Evolutionary conservation across 2,888 invertebrate genomes (phyloP), one percentile per base, ranked within the genome.

Genomic region (Agonopterix arenella): DNA sequence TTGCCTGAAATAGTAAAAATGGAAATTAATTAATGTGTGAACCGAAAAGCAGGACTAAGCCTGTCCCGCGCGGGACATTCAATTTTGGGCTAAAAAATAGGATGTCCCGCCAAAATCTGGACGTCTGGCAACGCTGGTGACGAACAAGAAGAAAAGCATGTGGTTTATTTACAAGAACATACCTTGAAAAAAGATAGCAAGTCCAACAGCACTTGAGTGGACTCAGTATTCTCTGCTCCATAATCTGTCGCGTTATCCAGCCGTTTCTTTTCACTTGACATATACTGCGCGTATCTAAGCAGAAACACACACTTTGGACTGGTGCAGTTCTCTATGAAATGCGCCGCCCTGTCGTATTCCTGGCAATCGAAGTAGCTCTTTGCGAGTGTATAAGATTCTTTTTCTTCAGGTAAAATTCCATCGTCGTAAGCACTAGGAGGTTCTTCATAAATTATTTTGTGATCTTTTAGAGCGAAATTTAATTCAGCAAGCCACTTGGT

Each of bases 401-500:
- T 90, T 62, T 96, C 95, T 51, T 93, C 91, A 28, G 84, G 85
- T 8, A 83, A 76, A 45, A 90, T 86, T 7, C 86, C 76, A 41
- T 89, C 75, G 45, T 90, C 85, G 3, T 80, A 70, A 2, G 75
- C 67, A 8, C 60, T 65, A n/a, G 70, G 58, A 44, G 82, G 70
- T 49, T 93, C 92, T 57, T 91, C 89, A 44, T 85, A 78, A 43
- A 77, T 68, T 50, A 92, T 67, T 75, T 93, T 92, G 36, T 94
- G 89, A 63, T 95, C 91, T 68, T 91, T 91, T 44, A 97, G 70
- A 0, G 96, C 92, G 73, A 91, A 94, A 79, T 95, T 95, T 72
- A 97, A 84, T 80, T 97, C 97, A 0, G 97, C 92, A 52, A 97
- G 88, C 97, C 97, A 97, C 91, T 97, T 97, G 13, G 94, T 93